These are phyloP conservation scores for Dasyornis broadbenti DNA, from an alignment of 2,113 vertebrate species.

Conservation along the genomic window DNA sequence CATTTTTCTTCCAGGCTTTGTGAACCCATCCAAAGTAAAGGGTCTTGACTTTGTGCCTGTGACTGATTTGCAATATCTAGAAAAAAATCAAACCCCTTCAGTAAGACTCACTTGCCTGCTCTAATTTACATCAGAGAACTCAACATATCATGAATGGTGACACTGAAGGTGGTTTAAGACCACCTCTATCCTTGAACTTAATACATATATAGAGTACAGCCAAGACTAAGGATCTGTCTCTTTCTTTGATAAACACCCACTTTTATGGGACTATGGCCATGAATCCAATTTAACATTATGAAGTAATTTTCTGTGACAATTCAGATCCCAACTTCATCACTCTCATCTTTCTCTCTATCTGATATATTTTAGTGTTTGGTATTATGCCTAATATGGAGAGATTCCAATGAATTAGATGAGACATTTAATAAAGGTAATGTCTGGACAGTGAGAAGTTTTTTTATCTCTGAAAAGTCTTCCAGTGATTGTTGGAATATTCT, in stretches of 20 bases:
- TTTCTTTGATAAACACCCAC: neutral
- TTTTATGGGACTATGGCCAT: neutral
- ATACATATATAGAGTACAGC: neutral
- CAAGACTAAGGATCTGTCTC: neutral
- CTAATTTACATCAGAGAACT: neutral
- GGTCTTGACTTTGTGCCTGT: neutral
- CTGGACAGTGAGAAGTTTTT: conserved; percentile 11
- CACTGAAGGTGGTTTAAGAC: neutral
- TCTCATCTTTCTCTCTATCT: conserved; percentile 6
- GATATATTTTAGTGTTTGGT: conserved; percentile 22
- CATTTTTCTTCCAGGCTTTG: neutral
- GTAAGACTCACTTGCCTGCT: neutral
- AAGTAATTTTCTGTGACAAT: conserved; percentile 18
- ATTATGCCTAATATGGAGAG: neutral
- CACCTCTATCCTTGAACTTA: neutral
- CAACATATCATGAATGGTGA: neutral
- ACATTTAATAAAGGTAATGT: conserved; percentile 13
- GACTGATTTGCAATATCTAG: neutral
- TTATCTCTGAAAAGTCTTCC: neutral
- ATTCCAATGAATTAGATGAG: neutral
- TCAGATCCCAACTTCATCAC: neutral
- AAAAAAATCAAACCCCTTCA: neutral
- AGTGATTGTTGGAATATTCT: conserved; percentile 13
- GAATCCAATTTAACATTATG: conserved; percentile 8
- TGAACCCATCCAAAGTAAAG: neutral